Percentiles rank a stretch among this genome's conserved stretches.
Conservation (phyloP, 2,888 invertebrate species). For the Parapristionchus giblindavisi region DNA sequence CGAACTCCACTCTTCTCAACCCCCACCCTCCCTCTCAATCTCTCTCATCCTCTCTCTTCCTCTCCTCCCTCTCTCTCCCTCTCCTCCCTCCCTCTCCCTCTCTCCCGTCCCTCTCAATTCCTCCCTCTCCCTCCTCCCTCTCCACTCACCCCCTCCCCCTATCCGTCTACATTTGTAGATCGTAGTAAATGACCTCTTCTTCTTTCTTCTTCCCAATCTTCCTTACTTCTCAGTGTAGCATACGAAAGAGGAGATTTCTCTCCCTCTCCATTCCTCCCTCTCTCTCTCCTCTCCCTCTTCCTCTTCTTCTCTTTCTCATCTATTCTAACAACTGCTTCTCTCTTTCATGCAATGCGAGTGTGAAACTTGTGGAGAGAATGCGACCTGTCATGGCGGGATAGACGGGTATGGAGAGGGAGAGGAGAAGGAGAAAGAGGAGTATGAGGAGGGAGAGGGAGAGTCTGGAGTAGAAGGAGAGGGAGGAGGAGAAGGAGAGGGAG, state of each 20-base stretch:
- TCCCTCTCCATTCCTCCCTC: neutral
- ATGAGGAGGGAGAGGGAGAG: neutral
- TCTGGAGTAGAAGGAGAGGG: constrained; percentile 2
- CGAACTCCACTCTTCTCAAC: neutral
- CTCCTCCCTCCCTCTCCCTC: constrained; percentile 1
- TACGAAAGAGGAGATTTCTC: no score
- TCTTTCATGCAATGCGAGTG: neutral
- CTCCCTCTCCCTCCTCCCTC: constrained; percentile 4
- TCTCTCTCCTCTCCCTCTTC: constrained; percentile 4
- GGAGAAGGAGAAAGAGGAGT: neutral
- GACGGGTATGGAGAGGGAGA: neutral
- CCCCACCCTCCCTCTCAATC: constrained; percentile 1
- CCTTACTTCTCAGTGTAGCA: neutral
- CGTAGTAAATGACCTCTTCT: neutral
- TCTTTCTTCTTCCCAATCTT: neutral
- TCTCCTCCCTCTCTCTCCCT: constrained; percentile 10
- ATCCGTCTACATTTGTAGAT: constrained; percentile 17
- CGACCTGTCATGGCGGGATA: neutral
- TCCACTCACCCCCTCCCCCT: neutral
- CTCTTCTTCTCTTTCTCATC: neutral
- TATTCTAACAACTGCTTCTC: constrained; percentile 5
- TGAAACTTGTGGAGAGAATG: neutral
- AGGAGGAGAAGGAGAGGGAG: constrained; percentile 20
- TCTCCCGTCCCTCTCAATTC: neutral
- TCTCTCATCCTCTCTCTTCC: neutral